phyloP scores from a whole-genome alignment of 2,113 vertebrate genomes.

The Indicator maculatus region DNA sequence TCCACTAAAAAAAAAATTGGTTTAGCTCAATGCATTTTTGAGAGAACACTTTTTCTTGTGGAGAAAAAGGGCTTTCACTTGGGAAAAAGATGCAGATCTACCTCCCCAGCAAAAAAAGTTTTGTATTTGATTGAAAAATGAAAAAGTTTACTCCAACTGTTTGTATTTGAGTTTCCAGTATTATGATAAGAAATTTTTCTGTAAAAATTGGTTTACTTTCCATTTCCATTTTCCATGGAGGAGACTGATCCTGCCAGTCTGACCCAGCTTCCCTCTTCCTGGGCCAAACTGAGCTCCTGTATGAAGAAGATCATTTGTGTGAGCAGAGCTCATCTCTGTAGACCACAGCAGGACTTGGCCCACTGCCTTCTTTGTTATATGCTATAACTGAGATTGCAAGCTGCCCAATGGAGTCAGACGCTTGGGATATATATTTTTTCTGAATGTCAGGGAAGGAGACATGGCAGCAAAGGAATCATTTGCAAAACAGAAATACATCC shows the following conservation, averaged over 20 bases:
- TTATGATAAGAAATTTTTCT: conserved; percentile 12
- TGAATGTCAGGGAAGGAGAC: not conserved
- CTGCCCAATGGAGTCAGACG: not conserved
- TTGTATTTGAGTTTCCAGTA: not conserved
- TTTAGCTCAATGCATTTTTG: not conserved
- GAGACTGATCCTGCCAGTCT: not conserved
- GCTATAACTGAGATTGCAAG: not conserved
- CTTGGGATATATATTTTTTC: not conserved
- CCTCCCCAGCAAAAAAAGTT: not conserved
- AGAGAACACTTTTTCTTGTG: not conserved
- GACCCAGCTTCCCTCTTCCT: not conserved
- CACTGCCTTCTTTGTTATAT: not conserved
- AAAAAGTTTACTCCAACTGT: not conserved
- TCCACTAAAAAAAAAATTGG: not conserved
- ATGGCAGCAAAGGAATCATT: not conserved
- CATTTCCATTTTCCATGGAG: not conserved
- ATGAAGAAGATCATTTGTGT: not conserved
- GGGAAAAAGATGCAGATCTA: conserved; percentile 2
- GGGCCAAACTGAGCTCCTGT: not conserved
- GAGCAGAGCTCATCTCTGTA: not conserved
- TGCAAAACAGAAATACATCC: not conserved
- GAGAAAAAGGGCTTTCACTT: not conserved
- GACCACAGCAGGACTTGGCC: not conserved
- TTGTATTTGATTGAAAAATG: not conserved
- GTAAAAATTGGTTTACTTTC: not conserved